A percentile compares a stretch with the other conserved stretches of the same genome.
phyloP scores from a whole-genome alignment of 92 coral and sea anemone genomes.

The Porites rus region DNA sequence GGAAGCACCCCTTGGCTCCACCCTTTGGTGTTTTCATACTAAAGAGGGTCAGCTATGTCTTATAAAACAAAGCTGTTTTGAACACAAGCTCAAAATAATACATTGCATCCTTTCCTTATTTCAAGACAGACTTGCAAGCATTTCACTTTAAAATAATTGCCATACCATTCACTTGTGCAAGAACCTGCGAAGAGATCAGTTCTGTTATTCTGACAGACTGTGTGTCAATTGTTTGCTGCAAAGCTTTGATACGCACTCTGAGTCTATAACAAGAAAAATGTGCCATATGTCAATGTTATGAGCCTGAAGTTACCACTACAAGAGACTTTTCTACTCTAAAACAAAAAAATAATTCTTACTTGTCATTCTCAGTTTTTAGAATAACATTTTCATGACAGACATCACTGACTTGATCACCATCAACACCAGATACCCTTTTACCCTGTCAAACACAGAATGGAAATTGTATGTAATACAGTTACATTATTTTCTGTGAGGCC shows the following conservation, averaged over 20 bases:
- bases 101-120: too few relatives aligned
- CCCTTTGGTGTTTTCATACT: too few relatives aligned
- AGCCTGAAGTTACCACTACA: too few relatives aligned
- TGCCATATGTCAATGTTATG: not conserved
- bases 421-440: conserved; percentile 87
- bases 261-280: conserved; percentile 54
- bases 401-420: conserved; percentile 90
- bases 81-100: too few relatives aligned
- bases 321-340: not conserved
- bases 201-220: conserved; percentile 93
- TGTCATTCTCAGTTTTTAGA: conserved; percentile 94
- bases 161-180: conserved; percentile 64
- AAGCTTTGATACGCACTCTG: conserved; percentile 91
- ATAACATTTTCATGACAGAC: conserved; percentile 89
- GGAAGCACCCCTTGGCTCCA: too few relatives aligned
- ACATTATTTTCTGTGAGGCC: too few relatives aligned
- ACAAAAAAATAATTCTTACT: conserved; percentile 44
- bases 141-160: too few relatives aligned
- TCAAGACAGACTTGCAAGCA: not conserved
- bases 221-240: conserved; percentile 89
- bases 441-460: conserved; percentile 57
- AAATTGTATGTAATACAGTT: too few relatives aligned
- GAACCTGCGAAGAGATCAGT: conserved; percentile 82
- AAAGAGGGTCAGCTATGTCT: too few relatives aligned
- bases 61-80: too few relatives aligned